phyloP scores from a whole-genome alignment of 2,888 invertebrate species.

The Tenthredo notha region DNA sequence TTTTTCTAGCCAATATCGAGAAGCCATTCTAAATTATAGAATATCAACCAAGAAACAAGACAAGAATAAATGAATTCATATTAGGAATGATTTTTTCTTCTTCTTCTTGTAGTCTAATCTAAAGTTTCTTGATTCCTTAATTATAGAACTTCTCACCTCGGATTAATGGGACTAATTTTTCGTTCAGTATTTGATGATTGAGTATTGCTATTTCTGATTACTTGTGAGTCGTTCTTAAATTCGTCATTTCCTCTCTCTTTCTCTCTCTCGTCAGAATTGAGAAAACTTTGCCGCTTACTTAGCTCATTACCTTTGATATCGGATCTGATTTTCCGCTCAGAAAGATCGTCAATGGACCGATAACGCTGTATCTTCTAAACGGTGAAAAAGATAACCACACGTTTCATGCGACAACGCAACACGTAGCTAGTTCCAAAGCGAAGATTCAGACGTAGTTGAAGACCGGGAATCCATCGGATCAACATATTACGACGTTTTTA shows the following conservation, averaged over 20 bases:
- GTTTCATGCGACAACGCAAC: conserved; percentile 40
- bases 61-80: background rate
- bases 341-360: conserved; percentile 48
- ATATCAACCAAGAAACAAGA: background rate
- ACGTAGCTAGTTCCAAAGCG: conserved; percentile 51
- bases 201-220: background rate
- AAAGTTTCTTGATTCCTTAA: no score
- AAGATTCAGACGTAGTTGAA: conserved; percentile 34
- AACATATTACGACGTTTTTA: conserved; percentile 42
- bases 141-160: background rate
- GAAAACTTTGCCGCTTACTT: conserved; percentile 10
- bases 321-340: conserved; percentile 48
- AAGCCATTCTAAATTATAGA: background rate
- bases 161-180: background rate
- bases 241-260: background rate
- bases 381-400: conserved; percentile 6
- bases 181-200: background rate
- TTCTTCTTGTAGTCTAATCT: background rate
- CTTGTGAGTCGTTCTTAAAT: background rate
- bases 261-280: background rate
- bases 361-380: background rate
- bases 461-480: conserved; percentile 40
- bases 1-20: background rate
- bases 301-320: conserved; percentile 20
- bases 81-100: background rate